Percentiles rank a stretch among this genome's conserved stretches.
These are phyloP conservation scores for Babyrousa celebensis DNA, from an alignment of 2,797 vertebrate species.

Conservation along the genomic window DNA sequence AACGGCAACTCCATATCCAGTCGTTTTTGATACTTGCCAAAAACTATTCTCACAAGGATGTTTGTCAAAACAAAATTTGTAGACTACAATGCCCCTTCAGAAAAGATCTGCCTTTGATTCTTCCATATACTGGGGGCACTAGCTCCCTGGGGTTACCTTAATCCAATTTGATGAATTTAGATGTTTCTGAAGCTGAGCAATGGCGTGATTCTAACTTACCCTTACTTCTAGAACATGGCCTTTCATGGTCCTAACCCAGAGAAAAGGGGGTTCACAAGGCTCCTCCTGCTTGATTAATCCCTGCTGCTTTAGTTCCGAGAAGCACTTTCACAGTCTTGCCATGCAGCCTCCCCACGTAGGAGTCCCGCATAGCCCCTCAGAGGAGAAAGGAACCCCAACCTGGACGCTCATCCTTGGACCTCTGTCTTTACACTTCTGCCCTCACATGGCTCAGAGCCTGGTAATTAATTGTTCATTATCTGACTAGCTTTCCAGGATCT, in stretches of 20 bases:
- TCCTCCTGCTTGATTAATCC: not conserved
- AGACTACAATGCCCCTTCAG: not conserved
- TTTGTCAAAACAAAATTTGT: not conserved
- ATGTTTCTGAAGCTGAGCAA: constrained; percentile 37
- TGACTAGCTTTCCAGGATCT: not conserved
- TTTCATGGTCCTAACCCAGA: not conserved
- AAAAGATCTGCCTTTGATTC: constrained; percentile 25
- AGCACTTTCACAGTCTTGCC: not conserved
- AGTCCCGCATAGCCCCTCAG: not conserved
- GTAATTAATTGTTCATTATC: constrained; percentile 35
- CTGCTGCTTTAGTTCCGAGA: constrained; percentile 1
- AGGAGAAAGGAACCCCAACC: not conserved
- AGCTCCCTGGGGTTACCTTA: not conserved
- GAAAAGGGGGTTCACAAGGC: not conserved
- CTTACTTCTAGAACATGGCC: constrained; percentile 1
- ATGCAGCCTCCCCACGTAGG: not conserved
- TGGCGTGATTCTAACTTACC: not conserved
- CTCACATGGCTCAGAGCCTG: not conserved
- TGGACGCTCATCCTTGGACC: not conserved
- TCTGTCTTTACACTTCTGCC: not conserved
- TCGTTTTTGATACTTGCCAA: constrained; percentile 7
- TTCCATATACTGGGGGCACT: not conserved
- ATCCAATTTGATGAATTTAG: not conserved
- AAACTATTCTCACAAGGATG: constrained; percentile 34
- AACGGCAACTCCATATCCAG: no score